These are phyloP conservation scores for Phyllostomus hastatus DNA, from an alignment of 2,113 vertebrate genomes.

Conservation along the genomic window DNA sequence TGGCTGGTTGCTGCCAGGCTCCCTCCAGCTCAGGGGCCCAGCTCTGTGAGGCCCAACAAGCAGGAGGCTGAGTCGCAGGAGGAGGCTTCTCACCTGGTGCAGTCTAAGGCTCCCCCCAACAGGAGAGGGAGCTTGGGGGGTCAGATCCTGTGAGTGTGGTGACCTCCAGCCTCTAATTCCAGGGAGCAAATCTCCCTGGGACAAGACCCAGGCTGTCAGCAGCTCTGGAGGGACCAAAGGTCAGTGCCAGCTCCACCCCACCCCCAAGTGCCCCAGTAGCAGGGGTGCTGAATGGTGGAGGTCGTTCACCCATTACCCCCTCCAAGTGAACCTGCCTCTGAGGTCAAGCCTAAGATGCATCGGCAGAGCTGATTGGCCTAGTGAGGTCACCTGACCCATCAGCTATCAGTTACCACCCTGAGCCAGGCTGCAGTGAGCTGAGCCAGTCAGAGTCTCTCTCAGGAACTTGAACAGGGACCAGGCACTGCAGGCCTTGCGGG, in stretches of 20 bases:
- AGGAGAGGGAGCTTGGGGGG: no score
- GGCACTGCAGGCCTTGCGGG: accelerated
- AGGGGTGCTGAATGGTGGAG: not conserved
- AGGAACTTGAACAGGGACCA: not conserved
- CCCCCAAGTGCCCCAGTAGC: no score
- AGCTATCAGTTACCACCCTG: not conserved
- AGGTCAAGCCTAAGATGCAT: not conserved
- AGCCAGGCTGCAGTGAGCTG: not conserved
- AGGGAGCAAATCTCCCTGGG: not conserved
- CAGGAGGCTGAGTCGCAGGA: not conserved
- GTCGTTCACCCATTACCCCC: not conserved
- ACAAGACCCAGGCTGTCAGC: not conserved
- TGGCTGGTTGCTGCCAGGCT: not conserved
- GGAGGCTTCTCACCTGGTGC: not conserved
- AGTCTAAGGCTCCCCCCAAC: not conserved
- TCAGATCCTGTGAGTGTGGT: not conserved
- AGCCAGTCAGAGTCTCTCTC: not conserved
- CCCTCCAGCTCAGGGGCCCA: not conserved
- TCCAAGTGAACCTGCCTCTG: not conserved
- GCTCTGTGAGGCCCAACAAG: not conserved
- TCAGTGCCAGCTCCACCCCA: no score
- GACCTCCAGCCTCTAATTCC: not conserved
- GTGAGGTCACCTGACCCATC: not conserved
- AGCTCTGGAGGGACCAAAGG: not conserved
- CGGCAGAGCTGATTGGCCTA: not conserved